Percentiles rank a stretch among this genome's conserved stretches.
These are phyloP conservation scores for Mustela lutreola DNA, from an alignment of 2,113 vertebrate species.

Conservation along the genomic window DNA sequence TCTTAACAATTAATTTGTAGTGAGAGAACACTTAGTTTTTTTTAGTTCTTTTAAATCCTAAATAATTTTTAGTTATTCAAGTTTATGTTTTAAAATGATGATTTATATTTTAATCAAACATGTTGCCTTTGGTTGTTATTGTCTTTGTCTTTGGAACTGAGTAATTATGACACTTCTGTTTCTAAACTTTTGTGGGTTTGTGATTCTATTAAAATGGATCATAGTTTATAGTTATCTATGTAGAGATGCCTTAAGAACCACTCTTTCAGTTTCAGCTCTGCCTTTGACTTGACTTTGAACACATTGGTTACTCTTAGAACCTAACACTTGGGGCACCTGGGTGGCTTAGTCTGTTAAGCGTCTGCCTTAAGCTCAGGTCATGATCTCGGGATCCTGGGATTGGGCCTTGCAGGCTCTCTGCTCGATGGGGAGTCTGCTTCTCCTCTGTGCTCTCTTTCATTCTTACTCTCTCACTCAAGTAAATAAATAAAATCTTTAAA, in stretches of 20 bases:
- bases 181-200: neutral
- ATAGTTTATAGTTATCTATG: neutral
- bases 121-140: neutral
- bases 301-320: neutral
- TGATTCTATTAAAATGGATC: neutral
- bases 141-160: neutral
- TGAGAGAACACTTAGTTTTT: neutral
- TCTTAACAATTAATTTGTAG: neutral
- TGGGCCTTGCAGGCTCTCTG: neutral
- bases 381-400: too few species aligned
- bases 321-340: neutral
- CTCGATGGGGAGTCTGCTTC: neutral
- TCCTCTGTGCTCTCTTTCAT: neutral
- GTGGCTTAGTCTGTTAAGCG: neutral
- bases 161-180: neutral
- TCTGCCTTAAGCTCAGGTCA: neutral
- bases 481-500: neutral
- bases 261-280: neutral
- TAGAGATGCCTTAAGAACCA: neutral
- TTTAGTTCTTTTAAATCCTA: neutral
- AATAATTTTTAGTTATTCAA: neutral
- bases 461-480: neutral
- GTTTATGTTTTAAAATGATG: slow-evolving; percentile 4
- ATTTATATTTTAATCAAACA: neutral
- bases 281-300: neutral